These are phyloP conservation scores for Nysson spinosus DNA, from an alignment of 2,888 invertebrate genomes.

Conservation along the genomic window DNA sequence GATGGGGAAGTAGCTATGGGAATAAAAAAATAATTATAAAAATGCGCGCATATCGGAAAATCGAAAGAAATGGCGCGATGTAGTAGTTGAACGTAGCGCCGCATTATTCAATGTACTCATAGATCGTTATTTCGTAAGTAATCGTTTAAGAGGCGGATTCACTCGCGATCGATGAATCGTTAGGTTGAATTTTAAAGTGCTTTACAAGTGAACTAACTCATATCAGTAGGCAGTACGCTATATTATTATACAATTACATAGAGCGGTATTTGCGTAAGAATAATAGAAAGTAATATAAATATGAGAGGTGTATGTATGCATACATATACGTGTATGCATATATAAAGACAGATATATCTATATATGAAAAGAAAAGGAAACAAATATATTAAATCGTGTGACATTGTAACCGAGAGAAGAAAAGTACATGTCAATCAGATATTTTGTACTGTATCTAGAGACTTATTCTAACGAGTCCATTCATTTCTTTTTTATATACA, in stretches of 20 bases:
- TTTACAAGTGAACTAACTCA: slow-evolving; percentile 76
- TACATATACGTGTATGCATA: slow-evolving; percentile 24
- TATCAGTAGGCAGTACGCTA: slow-evolving; percentile 75
- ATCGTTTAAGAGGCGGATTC: slow-evolving; percentile 33
- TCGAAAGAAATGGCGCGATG: neutral
- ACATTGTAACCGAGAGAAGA: slow-evolving; percentile 29
- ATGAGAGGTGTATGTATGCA: slow-evolving; percentile 47
- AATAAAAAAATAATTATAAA: neutral
- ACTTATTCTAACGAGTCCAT: slow-evolving; percentile 50
- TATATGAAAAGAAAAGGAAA: slow-evolving; percentile 31
- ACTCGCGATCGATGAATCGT: slow-evolving; percentile 48
- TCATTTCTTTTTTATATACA: slow-evolving; percentile 47
- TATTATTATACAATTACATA: slow-evolving; percentile 51
- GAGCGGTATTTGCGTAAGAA: slow-evolving; percentile 50
- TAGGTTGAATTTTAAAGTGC: slow-evolving; percentile 76
- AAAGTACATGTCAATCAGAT: slow-evolving; percentile 68
- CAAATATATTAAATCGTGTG: slow-evolving; percentile 32
- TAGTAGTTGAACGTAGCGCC: neutral
- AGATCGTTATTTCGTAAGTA: slow-evolving; percentile 48
- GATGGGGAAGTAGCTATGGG: neutral
- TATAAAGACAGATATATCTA: slow-evolving; percentile 34
- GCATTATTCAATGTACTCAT: slow-evolving; percentile 35
- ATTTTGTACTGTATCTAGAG: slow-evolving; percentile 69
- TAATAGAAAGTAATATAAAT: slow-evolving; percentile 56
- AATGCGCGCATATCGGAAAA: neutral